A percentile compares a stretch with the other conserved stretches of the same genome.
phyloP scores from a whole-genome alignment of 1,140 invertebrate species.

The Metopolophium dirhodum region DNA sequence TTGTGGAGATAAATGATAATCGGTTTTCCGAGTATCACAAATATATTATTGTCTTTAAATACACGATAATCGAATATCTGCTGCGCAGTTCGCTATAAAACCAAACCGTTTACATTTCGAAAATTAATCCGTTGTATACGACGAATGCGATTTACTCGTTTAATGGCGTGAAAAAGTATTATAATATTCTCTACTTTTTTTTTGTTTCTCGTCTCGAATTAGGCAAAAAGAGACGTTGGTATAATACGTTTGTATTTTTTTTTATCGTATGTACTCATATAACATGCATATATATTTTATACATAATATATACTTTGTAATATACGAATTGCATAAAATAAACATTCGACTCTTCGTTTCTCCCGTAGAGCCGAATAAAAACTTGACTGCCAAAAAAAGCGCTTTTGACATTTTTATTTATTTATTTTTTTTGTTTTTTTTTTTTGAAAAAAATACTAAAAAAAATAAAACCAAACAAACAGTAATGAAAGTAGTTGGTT shows the following conservation, averaged over 20 bases:
- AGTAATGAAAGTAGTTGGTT: background rate
- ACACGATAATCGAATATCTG: background rate
- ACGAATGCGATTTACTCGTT: background rate
- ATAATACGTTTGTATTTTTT: background rate
- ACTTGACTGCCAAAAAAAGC: background rate
- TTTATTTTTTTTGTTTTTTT: background rate
- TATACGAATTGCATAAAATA: conserved; percentile 17
- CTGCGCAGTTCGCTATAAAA: background rate
- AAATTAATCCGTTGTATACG: background rate
- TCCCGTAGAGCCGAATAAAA: background rate
- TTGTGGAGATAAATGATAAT: background rate
- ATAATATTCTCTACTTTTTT: background rate
- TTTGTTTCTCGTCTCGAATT: background rate
- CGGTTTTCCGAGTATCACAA: background rate
- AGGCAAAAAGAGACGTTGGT: background rate
- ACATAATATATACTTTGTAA: background rate
- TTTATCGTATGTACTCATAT: background rate
- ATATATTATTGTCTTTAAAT: background rate
- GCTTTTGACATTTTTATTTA: conserved; percentile 1
- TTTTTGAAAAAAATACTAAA: background rate
- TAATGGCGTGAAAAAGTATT: background rate
- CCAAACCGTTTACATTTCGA: background rate
- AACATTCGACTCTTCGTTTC: background rate
- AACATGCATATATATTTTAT: background rate
- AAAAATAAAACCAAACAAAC: background rate